A percentile compares a stretch with the other conserved stretches of the same genome.
Evolutionary conservation across 2,113 vertebrate species (phyloP).

Genomic region (Odocoileus hemionus): DNA sequence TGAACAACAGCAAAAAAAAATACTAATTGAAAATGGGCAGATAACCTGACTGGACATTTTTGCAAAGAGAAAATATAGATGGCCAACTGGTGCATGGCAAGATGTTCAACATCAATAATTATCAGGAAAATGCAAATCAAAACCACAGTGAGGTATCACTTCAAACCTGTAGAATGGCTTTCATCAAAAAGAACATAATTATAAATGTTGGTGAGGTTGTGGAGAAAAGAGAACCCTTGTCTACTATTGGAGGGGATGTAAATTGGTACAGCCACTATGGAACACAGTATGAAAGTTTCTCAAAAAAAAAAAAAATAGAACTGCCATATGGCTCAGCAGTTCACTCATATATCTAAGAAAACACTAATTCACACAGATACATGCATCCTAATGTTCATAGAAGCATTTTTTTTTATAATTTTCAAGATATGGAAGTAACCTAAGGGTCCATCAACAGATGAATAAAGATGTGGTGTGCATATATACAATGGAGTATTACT

Average conservation of each 20-base stretch:
- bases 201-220: background rate
- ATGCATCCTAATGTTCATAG: background rate
- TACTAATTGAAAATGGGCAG: background rate
- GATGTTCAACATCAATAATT: background rate
- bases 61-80: background rate
- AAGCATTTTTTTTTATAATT: background rate
- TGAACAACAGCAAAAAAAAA: background rate
- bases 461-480: background rate
- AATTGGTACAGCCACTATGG: background rate
- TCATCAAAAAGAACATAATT: background rate
- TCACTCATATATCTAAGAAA: background rate
- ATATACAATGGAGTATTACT: background rate
- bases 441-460: background rate
- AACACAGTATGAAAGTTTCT: background rate
- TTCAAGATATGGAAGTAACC: background rate
- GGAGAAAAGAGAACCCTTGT: background rate
- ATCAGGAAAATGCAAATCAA: background rate
- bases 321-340: background rate
- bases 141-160: background rate
- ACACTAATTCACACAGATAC: background rate
- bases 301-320: background rate
- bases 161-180: background rate
- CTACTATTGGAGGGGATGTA: background rate
- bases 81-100: background rate
- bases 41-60: background rate